Conservation (phyloP, 2,888 invertebrate species). For the Microctonus hyperodae region DNA sequence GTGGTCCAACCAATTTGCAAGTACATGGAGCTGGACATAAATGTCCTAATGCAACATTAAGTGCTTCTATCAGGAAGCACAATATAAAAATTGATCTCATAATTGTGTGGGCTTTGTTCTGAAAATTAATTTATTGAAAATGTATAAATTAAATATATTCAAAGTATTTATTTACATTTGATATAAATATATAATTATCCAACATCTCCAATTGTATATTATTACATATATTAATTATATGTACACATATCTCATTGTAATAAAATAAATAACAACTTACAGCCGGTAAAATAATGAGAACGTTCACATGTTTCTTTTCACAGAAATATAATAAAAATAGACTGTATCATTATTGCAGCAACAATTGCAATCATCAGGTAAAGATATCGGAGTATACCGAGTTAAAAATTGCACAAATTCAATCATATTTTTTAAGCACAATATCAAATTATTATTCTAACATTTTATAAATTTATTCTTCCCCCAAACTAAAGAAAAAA, state of each 20-base stretch:
- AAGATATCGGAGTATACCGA: not conserved
- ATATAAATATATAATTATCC: too few relatives aligned
- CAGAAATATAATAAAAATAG: not conserved
- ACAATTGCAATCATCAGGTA: not conserved
- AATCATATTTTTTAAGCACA: not conserved
- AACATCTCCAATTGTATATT: not conserved
- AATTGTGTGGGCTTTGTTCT: conserved; percentile 36
- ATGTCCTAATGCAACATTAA: conserved; percentile 44
- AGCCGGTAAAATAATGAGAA: not conserved
- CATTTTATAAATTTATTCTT: too few relatives aligned
- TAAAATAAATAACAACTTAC: not conserved
- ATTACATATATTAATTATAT: not conserved
- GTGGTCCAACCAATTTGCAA: conserved; percentile 67
- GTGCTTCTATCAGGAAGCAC: conserved; percentile 46
- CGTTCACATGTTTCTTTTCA: conserved; percentile 2
- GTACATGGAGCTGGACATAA: conserved; percentile 68
- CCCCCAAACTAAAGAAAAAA: too few relatives aligned
- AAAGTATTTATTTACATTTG: not conserved
- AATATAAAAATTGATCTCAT: conserved; percentile 47
- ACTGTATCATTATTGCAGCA: not conserved
- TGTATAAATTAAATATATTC: not conserved
- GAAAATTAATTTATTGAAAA: not conserved
- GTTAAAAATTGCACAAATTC: not conserved
- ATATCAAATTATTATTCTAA: too few relatives aligned
- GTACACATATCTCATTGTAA: not conserved